Percentiles rank a stretch among this genome's conserved stretches.
Evolutionary conservation across 2,888 invertebrate species (phyloP).

Genomic region (Sarcophaga variegata): DNA sequence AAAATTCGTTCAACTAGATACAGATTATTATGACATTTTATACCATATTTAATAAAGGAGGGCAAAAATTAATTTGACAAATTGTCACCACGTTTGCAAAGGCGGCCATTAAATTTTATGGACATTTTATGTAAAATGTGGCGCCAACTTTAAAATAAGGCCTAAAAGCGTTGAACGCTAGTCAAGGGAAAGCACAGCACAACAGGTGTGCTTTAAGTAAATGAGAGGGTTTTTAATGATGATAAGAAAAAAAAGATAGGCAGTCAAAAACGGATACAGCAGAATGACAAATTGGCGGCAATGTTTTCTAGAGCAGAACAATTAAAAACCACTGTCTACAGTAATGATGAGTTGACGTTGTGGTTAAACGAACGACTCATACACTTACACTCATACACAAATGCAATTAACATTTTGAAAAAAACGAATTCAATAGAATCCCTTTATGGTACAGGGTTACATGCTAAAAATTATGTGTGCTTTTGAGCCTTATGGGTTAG

Average conservation of each 20-base stretch:
- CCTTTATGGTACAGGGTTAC: not conserved
- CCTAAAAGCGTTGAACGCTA: not conserved
- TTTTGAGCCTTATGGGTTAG: not conserved
- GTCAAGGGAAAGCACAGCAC: not conserved
- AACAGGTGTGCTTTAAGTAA: constrained; percentile 39
- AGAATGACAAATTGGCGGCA: constrained; percentile 40
- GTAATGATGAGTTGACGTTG: constrained; percentile 34
- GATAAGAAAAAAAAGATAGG: not conserved
- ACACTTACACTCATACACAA: not conserved
- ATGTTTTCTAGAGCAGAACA: constrained; percentile 45
- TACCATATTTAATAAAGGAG: not conserved
- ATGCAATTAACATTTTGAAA: not conserved
- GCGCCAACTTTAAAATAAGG: not conserved
- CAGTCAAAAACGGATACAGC: not conserved
- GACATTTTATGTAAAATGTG: constrained; percentile 8
- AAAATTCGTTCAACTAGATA: not conserved
- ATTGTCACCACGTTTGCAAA: constrained; percentile 2
- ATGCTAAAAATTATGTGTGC: not conserved
- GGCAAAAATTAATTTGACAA: constrained; percentile 34
- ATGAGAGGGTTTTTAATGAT: constrained; percentile 9
- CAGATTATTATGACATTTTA: not conserved
- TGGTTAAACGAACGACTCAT: not conserved
- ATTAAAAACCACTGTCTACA: constrained; percentile 44
- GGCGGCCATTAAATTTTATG: constrained; percentile 6
- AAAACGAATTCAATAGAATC: too few relatives aligned